A percentile compares a stretch with the other conserved stretches of the same genome.
Evolutionary conservation across 1,140 invertebrate genomes (phyloP).

Genomic region (Euura lappo): DNA sequence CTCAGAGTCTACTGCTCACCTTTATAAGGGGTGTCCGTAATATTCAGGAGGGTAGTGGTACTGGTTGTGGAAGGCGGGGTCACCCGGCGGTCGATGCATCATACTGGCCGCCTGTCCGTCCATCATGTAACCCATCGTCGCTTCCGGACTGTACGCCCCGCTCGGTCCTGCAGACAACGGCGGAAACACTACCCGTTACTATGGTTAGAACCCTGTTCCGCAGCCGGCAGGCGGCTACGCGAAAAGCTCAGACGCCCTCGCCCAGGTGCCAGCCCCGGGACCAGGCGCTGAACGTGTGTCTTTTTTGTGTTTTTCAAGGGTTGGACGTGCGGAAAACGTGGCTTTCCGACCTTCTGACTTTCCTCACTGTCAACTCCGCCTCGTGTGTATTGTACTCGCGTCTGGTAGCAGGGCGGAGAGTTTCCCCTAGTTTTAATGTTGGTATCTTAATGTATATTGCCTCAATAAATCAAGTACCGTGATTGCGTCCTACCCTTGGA

Average conservation of each 20-base stretch:
- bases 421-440: conserved; percentile 60
- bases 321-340: background rate
- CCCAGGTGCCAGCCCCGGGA: too few species aligned
- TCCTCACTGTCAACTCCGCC: background rate
- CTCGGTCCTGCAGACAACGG: conserved; percentile 87
- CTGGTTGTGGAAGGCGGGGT: conserved; percentile 89
- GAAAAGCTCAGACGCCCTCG: conserved; percentile 39
- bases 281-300: too few species aligned
- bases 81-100: conserved; percentile 92
- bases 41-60: conserved; percentile 91
- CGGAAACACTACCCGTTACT: conserved; percentile 79
- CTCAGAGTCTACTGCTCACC: conserved; percentile 24
- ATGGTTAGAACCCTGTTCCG: conserved; percentile 61
- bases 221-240: conserved; percentile 46
- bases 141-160: conserved; percentile 93
- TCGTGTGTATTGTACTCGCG: background rate
- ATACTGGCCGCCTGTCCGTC: conserved; percentile 87
- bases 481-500: conserved; percentile 54
- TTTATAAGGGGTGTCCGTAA: conserved; percentile 88
- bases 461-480: conserved; percentile 58
- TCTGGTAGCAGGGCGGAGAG: conserved; percentile 19
- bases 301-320: too few species aligned
- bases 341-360: background rate
- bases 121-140: conserved; percentile 96
- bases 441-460: conserved; percentile 62